A percentile compares a stretch with the other conserved stretches of the same genome.
Conservation (phyloP, 2,888 invertebrate genomes). For the Apoda limacodes region DNA sequence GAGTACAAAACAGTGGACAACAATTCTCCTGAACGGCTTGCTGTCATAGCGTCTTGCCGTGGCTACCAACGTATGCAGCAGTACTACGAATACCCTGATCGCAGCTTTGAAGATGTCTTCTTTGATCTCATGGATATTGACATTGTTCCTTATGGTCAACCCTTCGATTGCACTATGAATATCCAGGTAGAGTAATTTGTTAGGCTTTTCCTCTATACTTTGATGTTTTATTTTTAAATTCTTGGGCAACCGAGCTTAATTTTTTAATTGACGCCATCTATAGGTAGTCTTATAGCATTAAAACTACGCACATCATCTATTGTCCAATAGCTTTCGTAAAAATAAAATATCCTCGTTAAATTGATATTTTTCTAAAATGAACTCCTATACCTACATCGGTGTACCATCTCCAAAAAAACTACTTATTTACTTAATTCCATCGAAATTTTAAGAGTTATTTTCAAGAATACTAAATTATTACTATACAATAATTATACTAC, state of each 20-base stretch:
- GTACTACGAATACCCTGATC: conserved; percentile 70
- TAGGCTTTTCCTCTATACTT: not conserved
- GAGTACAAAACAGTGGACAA: conserved; percentile 75
- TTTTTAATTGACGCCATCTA: not conserved
- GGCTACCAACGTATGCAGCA: conserved; percentile 72
- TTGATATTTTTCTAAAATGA: too few species aligned
- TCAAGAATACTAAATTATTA: too few species aligned
- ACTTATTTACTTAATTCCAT: too few species aligned
- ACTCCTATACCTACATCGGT: too few species aligned
- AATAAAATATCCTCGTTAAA: too few species aligned
- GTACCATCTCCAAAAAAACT: too few species aligned
- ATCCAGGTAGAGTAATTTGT: conserved; percentile 68
- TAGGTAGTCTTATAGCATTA: too few species aligned
- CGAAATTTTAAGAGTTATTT: too few species aligned
- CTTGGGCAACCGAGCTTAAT: not conserved
- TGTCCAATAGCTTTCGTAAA: too few species aligned
- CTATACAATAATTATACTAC: too few species aligned
- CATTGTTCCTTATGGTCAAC: conserved; percentile 73
- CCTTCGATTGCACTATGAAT: conserved; percentile 74
- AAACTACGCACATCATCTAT: too few species aligned
- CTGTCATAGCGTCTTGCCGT: conserved; percentile 75
- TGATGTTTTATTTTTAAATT: not conserved
- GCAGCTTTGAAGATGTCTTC: conserved; percentile 71
- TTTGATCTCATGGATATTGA: conserved; percentile 77
- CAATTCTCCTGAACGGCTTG: conserved; percentile 73